Conservation (phyloP, 2,888 invertebrate species). For the Beris morrisii region DNA sequence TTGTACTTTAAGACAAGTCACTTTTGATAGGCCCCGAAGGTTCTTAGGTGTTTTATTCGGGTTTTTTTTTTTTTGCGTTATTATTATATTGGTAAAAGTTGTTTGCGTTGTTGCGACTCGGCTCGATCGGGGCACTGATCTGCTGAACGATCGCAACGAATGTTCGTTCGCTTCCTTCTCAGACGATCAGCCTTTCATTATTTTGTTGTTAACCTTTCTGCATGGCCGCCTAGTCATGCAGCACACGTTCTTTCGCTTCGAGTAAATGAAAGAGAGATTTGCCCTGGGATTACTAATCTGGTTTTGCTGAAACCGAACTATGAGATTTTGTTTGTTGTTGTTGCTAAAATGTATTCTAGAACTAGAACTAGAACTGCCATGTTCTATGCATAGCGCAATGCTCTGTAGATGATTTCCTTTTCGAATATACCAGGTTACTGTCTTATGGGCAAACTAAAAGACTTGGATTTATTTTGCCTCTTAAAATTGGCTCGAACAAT, state of each 20-base stretch:
- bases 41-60: too few species aligned
- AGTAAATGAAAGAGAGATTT: constrained; percentile 21
- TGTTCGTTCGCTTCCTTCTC: constrained; percentile 17
- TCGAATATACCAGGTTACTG: constrained; percentile 7
- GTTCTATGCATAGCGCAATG: too few species aligned
- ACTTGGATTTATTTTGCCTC: not conserved
- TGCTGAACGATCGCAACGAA: not conserved
- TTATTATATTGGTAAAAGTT: constrained; percentile 11
- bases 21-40: too few species aligned
- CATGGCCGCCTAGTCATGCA: constrained; percentile 33
- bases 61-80: too few species aligned
- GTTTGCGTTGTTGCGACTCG: not conserved
- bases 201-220: constrained; percentile 40
- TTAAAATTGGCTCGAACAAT: too few species aligned
- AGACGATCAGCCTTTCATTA: constrained; percentile 33
- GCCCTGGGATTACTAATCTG: constrained; percentile 15
- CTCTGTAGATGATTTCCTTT: not conserved
- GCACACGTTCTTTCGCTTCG: constrained; percentile 17
- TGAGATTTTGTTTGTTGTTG: not conserved
- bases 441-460: not conserved
- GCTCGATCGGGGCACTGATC: too few species aligned
- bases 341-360: constrained; percentile 11
- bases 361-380: not conserved
- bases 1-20: too few species aligned
- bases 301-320: constrained; percentile 6